Conservation (phyloP, 1,140 invertebrate species). For the Calliopsis andreniformis region DNA sequence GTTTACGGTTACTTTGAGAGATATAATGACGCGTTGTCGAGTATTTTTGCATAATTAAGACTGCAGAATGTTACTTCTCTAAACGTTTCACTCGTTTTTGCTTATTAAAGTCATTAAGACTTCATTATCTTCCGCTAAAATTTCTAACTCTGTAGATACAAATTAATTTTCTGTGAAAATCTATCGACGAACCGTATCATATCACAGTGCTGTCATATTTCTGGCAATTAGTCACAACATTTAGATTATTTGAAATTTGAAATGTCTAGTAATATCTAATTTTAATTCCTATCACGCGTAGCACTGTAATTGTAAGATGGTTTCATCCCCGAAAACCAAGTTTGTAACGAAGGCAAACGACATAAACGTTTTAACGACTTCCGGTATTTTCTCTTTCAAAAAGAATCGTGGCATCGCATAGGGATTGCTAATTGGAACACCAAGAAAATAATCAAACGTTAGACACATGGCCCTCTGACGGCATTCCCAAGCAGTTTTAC, state of each 20-base stretch:
- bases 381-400: neutral
- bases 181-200: too few species aligned
- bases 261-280: too few species aligned
- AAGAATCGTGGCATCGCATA: constrained; percentile 14
- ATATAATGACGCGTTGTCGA: neutral
- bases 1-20: neutral
- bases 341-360: too few species aligned
- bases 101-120: neutral
- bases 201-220: too few species aligned
- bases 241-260: too few species aligned
- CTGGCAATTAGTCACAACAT: too few species aligned
- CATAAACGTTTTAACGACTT: constrained; percentile 49
- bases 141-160: too few species aligned
- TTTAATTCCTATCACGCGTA: too few species aligned
- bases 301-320: too few species aligned
- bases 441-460: constrained; percentile 51
- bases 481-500: neutral
- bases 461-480: constrained; percentile 32
- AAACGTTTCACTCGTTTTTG: neutral
- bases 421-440: constrained; percentile 34
- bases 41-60: neutral
- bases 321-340: constrained; percentile 13
- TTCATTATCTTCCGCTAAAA: too few species aligned
- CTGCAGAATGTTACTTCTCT: neutral
- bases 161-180: neutral